Evolutionary conservation across 2,888 invertebrate genomes (phyloP), one percentile per base, ranked within the genome.

Genomic region (Labia minor): DNA sequence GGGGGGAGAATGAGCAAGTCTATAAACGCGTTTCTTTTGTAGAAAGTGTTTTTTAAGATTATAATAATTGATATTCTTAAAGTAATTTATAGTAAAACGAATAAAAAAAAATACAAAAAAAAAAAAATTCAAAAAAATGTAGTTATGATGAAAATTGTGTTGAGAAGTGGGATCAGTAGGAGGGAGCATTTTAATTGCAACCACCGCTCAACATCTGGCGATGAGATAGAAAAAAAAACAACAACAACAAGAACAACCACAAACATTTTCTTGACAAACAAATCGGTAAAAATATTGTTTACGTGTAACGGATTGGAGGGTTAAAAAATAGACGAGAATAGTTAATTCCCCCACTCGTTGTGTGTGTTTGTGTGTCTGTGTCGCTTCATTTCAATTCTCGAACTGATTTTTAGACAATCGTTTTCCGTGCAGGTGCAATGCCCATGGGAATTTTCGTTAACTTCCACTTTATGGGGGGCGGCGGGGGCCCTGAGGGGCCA

Each of bases 391-490:
- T 49, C 49, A 49, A 49, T 49, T 14, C 49, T n/a, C 49, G 49
- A 49, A 49, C 49, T 49, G 49, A 49, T 49, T 49, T 49, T 49
- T 14, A 49, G 49, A 49, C 49, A 49, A 49, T 49, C 49, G 49
- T 49, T 49, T 49, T 16, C n/a, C 49, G n/a, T 49, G 49, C 49
- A 49, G 49, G 49, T 49, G 49, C 49, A 49, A 49, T 49, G 49
- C 49, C 49, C 49, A 49, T 49, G 49, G 49, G 49, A 49, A 49
- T 49, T 49, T 49, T 49, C 49, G 49, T 49, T 49, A 49, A 49
- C 49, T 49, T 49, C 49, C 14, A 49, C 8, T 49, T 49, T 49
- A n/a, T 49, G 14, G 49, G 16, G 49, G 16, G 49, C 14, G 49
- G 49, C 16, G 49, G 49, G 49, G 49, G 49, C 14, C 49, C 26